Percentiles rank a stretch among this genome's conserved stretches.
These are phyloP conservation scores for Morus bassanus DNA, from an alignment of 2,797 vertebrate genomes.

Conservation along the genomic window DNA sequence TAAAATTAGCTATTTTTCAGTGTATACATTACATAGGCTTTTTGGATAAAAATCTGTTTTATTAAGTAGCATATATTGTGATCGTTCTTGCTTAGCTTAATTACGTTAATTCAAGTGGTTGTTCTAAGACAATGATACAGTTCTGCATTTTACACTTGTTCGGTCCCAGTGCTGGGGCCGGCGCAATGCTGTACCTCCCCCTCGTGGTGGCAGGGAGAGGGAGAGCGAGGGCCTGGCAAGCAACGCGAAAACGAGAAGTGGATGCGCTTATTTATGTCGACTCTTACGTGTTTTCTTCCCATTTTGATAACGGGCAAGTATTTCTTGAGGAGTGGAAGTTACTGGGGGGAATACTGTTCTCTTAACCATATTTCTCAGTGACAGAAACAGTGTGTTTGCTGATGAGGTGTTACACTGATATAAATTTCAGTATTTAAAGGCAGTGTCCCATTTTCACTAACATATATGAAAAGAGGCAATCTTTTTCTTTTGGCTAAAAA, in stretches of 20 bases:
- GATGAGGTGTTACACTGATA: not conserved
- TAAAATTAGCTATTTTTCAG: not conserved
- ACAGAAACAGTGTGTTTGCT: not conserved
- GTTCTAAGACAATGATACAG: not conserved
- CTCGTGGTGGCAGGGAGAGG: constrained; percentile 35
- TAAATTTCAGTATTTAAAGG: not conserved
- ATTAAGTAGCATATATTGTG: fast-evolving
- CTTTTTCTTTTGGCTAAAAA: not conserved
- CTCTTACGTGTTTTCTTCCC: fast-evolving
- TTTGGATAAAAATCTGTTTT: not conserved
- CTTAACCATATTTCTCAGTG: fast-evolving
- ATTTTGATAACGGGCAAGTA: fast-evolving
- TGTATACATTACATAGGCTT: not conserved
- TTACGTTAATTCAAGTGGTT: not conserved
- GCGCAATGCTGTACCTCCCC: constrained; percentile 1
- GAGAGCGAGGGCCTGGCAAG: not conserved
- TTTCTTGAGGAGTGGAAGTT: not conserved
- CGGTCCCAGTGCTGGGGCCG: not conserved
- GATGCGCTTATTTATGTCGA: too few relatives aligned
- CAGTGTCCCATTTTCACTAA: not conserved
- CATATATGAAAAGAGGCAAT: not conserved
- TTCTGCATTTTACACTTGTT: fast-evolving
- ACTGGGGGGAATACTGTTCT: not conserved
- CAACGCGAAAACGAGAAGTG: fast-evolving
- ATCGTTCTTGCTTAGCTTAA: not conserved